These are phyloP conservation scores for Blera fallax DNA, from an alignment of 2,888 invertebrate species.

Conservation along the genomic window DNA sequence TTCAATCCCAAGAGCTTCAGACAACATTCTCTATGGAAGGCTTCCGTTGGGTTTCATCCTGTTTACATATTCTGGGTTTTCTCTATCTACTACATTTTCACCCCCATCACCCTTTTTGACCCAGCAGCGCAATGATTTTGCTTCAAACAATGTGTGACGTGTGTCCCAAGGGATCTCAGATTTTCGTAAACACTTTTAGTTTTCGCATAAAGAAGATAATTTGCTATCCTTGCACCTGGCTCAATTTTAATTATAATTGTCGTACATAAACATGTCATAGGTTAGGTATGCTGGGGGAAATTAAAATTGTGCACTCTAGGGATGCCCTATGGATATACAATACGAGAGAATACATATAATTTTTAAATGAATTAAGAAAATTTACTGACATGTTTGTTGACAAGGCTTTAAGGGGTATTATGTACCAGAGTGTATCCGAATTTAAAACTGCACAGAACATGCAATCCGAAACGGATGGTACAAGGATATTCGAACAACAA, in stretches of 20 bases:
- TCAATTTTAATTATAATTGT: slow-evolving; percentile 29
- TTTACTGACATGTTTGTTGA: not conserved
- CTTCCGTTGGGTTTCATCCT: slow-evolving; percentile 27
- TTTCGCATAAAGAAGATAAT: slow-evolving; percentile 24
- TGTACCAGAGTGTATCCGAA: not conserved
- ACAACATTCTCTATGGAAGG: slow-evolving; percentile 36
- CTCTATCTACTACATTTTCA: not conserved
- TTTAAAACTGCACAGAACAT: not conserved
- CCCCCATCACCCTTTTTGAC: not conserved
- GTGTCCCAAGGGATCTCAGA: slow-evolving; percentile 28
- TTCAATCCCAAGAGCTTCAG: slow-evolving; percentile 45
- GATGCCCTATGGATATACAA: not conserved
- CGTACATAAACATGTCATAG: not conserved
- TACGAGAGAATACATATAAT: not conserved
- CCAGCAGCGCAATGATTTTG: slow-evolving; percentile 31
- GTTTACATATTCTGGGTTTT: slow-evolving; percentile 20
- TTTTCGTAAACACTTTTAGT: slow-evolving; percentile 31
- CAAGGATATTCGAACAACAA: no score
- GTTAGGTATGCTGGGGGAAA: not conserved
- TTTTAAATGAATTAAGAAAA: not conserved
- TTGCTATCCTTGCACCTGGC: not conserved
- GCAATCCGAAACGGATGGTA: no score
- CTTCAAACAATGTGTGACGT: slow-evolving; percentile 46
- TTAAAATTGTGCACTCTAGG: not conserved
- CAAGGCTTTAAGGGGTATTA: not conserved